These are phyloP conservation scores for Bursaphelenchus okinawaensis DNA, from an alignment of 2,888 invertebrate species.

Conservation along the genomic window DNA sequence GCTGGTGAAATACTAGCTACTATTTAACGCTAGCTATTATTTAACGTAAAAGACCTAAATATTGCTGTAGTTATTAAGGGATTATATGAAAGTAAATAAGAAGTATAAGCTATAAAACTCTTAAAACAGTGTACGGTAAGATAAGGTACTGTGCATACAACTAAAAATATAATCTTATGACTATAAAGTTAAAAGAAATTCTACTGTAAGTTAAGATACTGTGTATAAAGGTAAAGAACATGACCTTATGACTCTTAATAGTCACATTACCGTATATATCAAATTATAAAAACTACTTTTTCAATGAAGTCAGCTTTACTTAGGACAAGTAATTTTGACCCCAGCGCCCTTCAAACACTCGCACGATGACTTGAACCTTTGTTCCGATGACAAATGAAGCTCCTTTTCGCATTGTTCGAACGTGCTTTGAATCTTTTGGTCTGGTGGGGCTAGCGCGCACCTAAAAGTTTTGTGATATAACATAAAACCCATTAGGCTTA, in stretches of 20 bases:
- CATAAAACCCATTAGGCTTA: background rate
- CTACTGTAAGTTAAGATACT: background rate
- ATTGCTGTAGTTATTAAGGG: no score
- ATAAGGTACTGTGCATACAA: no score
- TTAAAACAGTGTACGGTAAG: no score
- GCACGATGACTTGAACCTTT: slow-evolving; percentile 44
- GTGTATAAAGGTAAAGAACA: background rate
- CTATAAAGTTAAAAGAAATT: background rate
- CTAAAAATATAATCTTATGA: no score
- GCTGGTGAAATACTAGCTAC: no score
- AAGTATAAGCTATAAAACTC: no score
- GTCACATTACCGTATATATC: no score
- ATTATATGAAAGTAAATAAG: no score
- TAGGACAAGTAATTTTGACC: slow-evolving; percentile 34
- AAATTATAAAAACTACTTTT: background rate
- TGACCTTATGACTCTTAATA: no score
- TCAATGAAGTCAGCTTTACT: slow-evolving; percentile 8
- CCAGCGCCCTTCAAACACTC: slow-evolving; percentile 48
- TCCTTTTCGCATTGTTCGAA: slow-evolving; percentile 50
- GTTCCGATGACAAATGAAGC: slow-evolving; percentile 35
- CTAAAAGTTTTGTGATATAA: slow-evolving; percentile 16
- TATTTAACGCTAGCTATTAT: no score
- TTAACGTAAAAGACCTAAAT: no score
- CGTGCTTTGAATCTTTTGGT: slow-evolving; percentile 39
- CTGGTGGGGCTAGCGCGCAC: slow-evolving; percentile 51